Conservation (phyloP, 2,113 vertebrate species). For the Sinocyclocheilus anshuiensis region DNA sequence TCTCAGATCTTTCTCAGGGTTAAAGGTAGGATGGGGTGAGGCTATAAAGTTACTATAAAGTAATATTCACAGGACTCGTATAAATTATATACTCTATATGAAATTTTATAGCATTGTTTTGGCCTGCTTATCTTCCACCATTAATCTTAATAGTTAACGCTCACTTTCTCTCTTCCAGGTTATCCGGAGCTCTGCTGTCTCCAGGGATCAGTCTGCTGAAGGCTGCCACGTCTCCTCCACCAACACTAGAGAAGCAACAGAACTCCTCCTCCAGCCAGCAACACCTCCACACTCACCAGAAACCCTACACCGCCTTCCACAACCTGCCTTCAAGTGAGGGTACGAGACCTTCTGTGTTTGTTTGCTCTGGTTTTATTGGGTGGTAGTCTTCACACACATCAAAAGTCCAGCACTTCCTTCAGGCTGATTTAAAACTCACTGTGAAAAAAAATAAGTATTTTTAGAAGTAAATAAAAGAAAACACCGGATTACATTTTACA, state of each 20-base stretch:
- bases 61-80: not conserved
- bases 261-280: constrained; percentile 72
- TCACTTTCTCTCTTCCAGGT: constrained; percentile 74
- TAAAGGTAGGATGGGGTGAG: constrained; percentile 34
- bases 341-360: constrained; percentile 53
- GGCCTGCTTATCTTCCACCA: not conserved
- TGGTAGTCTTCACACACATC: not conserved
- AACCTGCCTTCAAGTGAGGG: constrained; percentile 79
- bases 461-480: too few relatives aligned
- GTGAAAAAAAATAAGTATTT: too few relatives aligned
- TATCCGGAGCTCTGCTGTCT: constrained; percentile 81
- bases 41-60: constrained; percentile 4
- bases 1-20: constrained; percentile 12
- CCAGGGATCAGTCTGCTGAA: constrained; percentile 84
- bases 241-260: constrained; percentile 81
- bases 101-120: constrained; percentile 11
- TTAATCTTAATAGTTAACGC: not conserved
- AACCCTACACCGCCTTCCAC: constrained; percentile 79
- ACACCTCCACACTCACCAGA: constrained; percentile 78
- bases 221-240: constrained; percentile 76
- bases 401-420: not conserved
- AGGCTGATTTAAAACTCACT: not conserved
- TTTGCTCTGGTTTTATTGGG: not conserved
- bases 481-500: not conserved
- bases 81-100: not conserved